Evolutionary conservation across 2,888 invertebrate species (phyloP), one percentile per base, ranked within the genome.

Genomic region (Dryobota labecula): DNA sequence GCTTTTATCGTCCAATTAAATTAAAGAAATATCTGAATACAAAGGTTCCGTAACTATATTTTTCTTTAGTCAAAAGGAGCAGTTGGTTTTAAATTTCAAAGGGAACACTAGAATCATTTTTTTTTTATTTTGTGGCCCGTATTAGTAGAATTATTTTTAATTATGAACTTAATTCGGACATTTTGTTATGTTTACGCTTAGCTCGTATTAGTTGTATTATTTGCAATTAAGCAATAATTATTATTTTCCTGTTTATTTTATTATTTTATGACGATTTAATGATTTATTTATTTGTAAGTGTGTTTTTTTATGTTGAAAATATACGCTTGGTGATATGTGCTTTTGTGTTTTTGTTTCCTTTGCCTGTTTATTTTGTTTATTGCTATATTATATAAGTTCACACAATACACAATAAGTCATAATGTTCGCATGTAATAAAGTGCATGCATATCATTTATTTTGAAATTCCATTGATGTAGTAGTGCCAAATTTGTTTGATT

Each of bases 321-420:
- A 95, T 94, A 95, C 89, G 94, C 93, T 94, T 94, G 93, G 91
- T 93, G 92, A 93, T 86, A 89, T 92, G 91, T 90, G 92, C 89
- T 92, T 90, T 64, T 89, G 89, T 91, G 84, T 92, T 92, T 93
- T 91, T 84, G 80, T 84, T 84, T 66, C 53, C 58, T 87, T 79
- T 78, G 70, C 61, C 74, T 80, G 73, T 72, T 70, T 33, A 11
- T 20, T 30, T 54, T 45, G 8, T 43, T 33, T 33, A 43, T 18
- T 45, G 13, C 24, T 43, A 1, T 47, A 0, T 57, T 62, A 57
- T 69, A 2, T 15, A n/a, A 24, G n/a, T 18, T 36, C 20, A 27
- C 43, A 54, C 18, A 47, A 33, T 11, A 11, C 2, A 49, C 11
- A 47, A n/a, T 11, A 45, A 18, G 18, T 51, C 18, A 20, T 38